Percentiles rank a stretch among this genome's conserved stretches.
phyloP scores from a whole-genome alignment of 2,797 vertebrate species.

The Aulostomus chinensis region DNA sequence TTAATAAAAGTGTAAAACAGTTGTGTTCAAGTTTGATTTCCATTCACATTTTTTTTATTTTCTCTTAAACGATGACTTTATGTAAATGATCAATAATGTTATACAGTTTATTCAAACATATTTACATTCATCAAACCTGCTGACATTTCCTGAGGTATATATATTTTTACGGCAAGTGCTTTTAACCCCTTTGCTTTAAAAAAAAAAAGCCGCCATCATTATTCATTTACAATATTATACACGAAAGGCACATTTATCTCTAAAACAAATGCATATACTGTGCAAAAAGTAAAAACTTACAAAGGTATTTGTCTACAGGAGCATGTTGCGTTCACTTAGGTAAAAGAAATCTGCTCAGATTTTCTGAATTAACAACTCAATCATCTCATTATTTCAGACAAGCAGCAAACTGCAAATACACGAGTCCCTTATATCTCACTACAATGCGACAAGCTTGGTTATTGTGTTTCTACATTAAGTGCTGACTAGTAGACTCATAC shows the following conservation, averaged over 20 bases:
- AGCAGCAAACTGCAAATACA: too few relatives aligned
- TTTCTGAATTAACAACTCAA: too few relatives aligned
- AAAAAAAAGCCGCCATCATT: constrained; percentile 5
- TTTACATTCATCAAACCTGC: constrained; percentile 38
- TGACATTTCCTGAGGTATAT: constrained; percentile 16
- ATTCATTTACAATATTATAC: constrained; percentile 40
- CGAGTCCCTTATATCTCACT: too few relatives aligned
- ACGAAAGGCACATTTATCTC: constrained; percentile 21
- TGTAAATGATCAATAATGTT: not conserved
- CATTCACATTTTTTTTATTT: constrained; percentile 9
- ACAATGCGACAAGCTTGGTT: too few relatives aligned
- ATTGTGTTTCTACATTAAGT: too few relatives aligned
- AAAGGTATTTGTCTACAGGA: not conserved
- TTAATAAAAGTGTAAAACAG: constrained; percentile 57
- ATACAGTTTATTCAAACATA: too few relatives aligned
- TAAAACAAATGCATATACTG: constrained; percentile 5
- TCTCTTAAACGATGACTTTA: not conserved
- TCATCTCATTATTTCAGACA: too few relatives aligned
- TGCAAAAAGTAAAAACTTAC: not conserved
- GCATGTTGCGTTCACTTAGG: too few relatives aligned
- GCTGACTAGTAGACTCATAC: too few relatives aligned
- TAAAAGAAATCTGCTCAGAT: too few relatives aligned
- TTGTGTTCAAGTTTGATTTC: constrained; percentile 22
- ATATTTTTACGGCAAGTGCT: not conserved
- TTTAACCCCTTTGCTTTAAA: constrained; percentile 15